Percentiles rank a stretch among this genome's conserved stretches.
These are phyloP conservation scores for Struthidea cinerea DNA, from an alignment of 2,113 vertebrate genomes.

Conservation along the genomic window DNA sequence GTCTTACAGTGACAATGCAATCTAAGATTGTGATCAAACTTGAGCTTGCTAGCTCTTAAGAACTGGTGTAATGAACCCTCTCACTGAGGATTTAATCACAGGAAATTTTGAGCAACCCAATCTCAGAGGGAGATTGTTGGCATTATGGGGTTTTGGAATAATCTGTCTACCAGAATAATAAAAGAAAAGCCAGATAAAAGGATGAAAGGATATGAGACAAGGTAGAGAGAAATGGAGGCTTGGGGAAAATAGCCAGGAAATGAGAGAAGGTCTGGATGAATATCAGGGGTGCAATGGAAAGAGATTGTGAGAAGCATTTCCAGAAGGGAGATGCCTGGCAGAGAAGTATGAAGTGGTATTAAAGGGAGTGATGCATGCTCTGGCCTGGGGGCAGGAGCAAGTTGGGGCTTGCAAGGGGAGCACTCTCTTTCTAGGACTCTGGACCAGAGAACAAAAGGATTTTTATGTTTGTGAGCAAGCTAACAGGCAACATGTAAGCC, in stretches of 20 bases:
- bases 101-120: background rate
- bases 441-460: background rate
- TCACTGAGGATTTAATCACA: background rate
- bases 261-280: slow-evolving; percentile 44
- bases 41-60: background rate
- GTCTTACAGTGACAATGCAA: background rate
- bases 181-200: slow-evolving; percentile 8
- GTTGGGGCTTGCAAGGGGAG: background rate
- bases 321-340: slow-evolving; percentile 19
- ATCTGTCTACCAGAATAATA: background rate
- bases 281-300: slow-evolving; percentile 32
- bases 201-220: background rate
- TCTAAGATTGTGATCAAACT: background rate
- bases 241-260: slow-evolving; percentile 33
- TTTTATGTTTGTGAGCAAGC: background rate
- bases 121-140: background rate
- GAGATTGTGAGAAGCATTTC: slow-evolving; percentile 1
- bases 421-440: background rate
- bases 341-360: background rate
- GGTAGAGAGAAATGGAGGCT: background rate
- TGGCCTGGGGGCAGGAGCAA: background rate
- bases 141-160: background rate
- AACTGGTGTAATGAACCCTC: background rate
- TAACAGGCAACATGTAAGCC: background rate
- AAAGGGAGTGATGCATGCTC: background rate